Conservation (phyloP, 2,888 invertebrate species). For the Campoletis raptor region DNA sequence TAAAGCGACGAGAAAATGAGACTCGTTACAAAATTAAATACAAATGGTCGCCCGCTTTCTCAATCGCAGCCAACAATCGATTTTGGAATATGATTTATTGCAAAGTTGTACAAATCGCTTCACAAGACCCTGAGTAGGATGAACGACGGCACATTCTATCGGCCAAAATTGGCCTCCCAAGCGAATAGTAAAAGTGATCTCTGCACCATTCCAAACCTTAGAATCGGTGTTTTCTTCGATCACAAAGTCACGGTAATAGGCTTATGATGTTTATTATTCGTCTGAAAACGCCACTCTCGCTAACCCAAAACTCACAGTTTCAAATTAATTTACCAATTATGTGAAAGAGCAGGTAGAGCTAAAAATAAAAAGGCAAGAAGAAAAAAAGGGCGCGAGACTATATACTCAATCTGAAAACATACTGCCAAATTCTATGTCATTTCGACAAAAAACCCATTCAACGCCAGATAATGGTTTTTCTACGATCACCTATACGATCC, state of each 20-base stretch:
- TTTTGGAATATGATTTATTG: slow-evolving; percentile 40
- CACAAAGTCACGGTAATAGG: slow-evolving; percentile 26
- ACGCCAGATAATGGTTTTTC: slow-evolving; percentile 66
- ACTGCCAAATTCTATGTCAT: slow-evolving; percentile 76
- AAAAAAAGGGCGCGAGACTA: slow-evolving; percentile 34
- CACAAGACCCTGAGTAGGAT: slow-evolving; percentile 15
- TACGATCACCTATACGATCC: slow-evolving; percentile 39
- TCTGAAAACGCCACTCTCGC: slow-evolving; percentile 64
- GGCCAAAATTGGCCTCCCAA: not conserved
- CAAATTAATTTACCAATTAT: slow-evolving; percentile 78
- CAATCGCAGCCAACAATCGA: slow-evolving; percentile 34
- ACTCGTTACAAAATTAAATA: slow-evolving; percentile 32
- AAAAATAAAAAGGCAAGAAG: not conserved
- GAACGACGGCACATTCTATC: slow-evolving; percentile 18
- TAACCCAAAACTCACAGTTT: slow-evolving; percentile 72
- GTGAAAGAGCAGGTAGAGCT: slow-evolving; percentile 1
- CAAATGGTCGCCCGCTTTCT: not conserved
- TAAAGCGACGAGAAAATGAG: not conserved
- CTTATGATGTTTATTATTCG: slow-evolving; percentile 47
- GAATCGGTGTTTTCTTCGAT: slow-evolving; percentile 32
- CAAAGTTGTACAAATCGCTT: slow-evolving; percentile 13
- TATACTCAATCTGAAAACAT: slow-evolving; percentile 69
- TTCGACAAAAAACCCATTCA: slow-evolving; percentile 71
- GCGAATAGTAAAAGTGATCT: slow-evolving; percentile 35
- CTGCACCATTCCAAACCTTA: slow-evolving; percentile 14